These are phyloP conservation scores for Gonioctena quinquepunctata DNA, from an alignment of 1,140 invertebrate species.

Conservation along the genomic window DNA sequence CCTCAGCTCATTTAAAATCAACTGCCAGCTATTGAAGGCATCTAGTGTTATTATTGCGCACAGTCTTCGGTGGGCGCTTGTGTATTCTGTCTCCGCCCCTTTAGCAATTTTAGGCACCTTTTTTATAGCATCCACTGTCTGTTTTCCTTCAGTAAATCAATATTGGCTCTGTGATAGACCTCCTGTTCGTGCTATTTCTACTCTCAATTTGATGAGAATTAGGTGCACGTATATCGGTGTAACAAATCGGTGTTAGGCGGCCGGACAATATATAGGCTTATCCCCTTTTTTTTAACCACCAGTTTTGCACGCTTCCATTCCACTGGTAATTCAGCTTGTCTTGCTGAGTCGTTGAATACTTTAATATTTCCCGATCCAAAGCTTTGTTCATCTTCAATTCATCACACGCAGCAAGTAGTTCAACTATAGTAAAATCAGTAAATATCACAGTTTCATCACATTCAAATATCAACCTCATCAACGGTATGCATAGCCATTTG, in stretches of 20 bases:
- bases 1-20: no score
- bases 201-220: neutral
- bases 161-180: neutral
- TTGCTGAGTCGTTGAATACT: neutral
- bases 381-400: conserved; percentile 8
- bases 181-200: neutral
- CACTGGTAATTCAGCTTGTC: neutral
- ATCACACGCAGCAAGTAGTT: neutral
- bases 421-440: conserved; percentile 1
- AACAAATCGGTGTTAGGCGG: neutral
- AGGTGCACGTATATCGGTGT: neutral
- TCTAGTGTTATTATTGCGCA: conserved; percentile 14
- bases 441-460: neutral
- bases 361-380: neutral
- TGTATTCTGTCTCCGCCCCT: neutral
- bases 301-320: neutral
- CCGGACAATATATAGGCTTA: neutral
- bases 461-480: neutral
- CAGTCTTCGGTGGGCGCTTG: neutral
- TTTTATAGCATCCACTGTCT: conserved; percentile 1
- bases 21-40: no score
- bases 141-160: neutral
- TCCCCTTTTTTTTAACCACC: neutral
- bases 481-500: neutral
- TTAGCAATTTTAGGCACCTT: neutral